phyloP scores from a whole-genome alignment of 2,888 invertebrate species.

The Stenurella melanura region DNA sequence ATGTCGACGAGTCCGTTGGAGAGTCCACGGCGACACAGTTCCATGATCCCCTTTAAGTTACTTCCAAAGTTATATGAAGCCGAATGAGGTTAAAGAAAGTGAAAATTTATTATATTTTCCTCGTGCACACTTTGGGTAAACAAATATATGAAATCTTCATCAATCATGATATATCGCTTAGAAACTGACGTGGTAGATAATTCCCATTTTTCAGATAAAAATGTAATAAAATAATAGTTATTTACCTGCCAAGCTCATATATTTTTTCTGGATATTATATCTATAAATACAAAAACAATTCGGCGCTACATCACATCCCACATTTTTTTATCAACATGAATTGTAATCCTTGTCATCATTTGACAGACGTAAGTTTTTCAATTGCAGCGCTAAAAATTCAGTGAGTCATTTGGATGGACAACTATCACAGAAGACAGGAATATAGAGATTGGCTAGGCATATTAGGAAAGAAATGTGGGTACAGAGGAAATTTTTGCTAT shows the following conservation, averaged over 20 bases:
- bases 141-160: neutral
- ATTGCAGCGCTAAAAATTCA: too few relatives aligned
- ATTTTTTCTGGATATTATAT: neutral
- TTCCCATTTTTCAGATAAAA: constrained; percentile 2
- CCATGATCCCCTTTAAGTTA: neutral
- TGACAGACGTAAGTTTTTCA: too few relatives aligned
- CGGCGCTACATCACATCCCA: neutral
- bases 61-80: neutral
- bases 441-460: too few relatives aligned
- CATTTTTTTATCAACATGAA: too few relatives aligned
- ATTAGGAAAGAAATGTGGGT: too few relatives aligned
- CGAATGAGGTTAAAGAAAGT: constrained; percentile 1
- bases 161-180: neutral
- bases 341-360: too few relatives aligned
- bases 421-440: too few relatives aligned
- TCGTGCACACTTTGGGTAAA: neutral
- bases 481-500: too few relatives aligned
- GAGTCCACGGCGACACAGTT: neutral
- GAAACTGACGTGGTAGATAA: neutral
- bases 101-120: constrained; percentile 3
- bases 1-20: neutral
- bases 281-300: neutral
- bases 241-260: constrained; percentile 3
- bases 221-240: neutral
- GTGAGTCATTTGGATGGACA: too few relatives aligned